phyloP scores from a whole-genome alignment of 1,140 invertebrate genomes.

The Drosophila kepulauana region DNA sequence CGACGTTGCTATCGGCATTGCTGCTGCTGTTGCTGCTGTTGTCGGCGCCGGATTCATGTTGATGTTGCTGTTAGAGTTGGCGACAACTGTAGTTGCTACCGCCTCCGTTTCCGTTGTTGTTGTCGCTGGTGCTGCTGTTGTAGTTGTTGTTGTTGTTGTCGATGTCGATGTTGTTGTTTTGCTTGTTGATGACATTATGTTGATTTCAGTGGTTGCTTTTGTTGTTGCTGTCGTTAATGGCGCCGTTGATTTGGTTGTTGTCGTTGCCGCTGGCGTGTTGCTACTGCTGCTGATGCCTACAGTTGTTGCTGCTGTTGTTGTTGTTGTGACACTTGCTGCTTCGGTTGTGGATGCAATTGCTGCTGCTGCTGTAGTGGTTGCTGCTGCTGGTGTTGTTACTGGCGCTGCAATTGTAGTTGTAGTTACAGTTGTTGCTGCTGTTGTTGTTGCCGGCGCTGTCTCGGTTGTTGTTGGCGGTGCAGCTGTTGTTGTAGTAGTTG shows the following conservation, averaged over 20 bases:
- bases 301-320: conserved; percentile 15
- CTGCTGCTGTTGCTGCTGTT: conserved; percentile 24
- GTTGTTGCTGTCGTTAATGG: conserved; percentile 20
- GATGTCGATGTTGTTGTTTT: neutral
- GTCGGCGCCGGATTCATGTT: neutral
- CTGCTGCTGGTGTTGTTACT: conserved; percentile 14
- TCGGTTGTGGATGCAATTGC: conserved; percentile 18
- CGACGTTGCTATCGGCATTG: conserved; percentile 14
- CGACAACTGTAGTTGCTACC: conserved; percentile 9
- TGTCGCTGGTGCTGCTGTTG: conserved; percentile 31
- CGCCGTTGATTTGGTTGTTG: conserved; percentile 12
- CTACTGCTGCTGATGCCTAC: conserved; percentile 15
- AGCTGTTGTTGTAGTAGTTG: conserved; percentile 13
- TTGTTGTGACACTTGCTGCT: conserved; percentile 3
- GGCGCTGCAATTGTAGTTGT: conserved; percentile 1
- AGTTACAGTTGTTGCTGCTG: conserved; percentile 10
- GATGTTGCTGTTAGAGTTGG: conserved; percentile 6
- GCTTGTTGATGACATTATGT: neutral
- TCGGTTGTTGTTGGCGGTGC: conserved; percentile 1
- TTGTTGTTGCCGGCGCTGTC: neutral
- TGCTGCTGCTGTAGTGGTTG: conserved; percentile 16
- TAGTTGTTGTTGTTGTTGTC: conserved; percentile 15
- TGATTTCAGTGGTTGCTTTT: neutral
- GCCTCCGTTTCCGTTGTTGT: conserved; percentile 32
- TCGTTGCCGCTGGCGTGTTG: conserved; percentile 1